Evolutionary conservation across 2,797 vertebrate species (phyloP), one percentile per base, ranked within the genome.

Genomic region (Takifugu ocellatus): DNA sequence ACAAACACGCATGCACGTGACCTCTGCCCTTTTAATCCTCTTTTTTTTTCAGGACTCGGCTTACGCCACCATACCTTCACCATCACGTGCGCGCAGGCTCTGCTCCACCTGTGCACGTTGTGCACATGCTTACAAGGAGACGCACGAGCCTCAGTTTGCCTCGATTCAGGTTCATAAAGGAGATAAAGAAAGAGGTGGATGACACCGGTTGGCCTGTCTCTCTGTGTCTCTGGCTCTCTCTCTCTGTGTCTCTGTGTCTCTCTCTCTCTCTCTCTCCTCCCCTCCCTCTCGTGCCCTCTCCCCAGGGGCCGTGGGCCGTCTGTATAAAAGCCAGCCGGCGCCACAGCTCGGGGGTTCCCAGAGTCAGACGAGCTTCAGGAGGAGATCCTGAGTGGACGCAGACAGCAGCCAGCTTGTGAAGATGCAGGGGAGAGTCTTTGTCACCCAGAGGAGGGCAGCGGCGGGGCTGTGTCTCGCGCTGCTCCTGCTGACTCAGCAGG

Each of bases 401-500:
- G 47, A 49, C 6, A 25, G 24, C 21, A 21, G 10, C 12, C 47
- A 49, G 47, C n/a, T 14, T 26, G 24, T 9, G n/a, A 74, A 75
- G 68, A 87, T 87, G 83, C 79, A 81, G 61, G 15, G 59, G 12
- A 66, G 11, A 36, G 21, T 16, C 10, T 42, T 66, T 21, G 61
- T 74, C 55, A 25, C 7, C 26, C 64, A 56, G 0, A 70, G 53
- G 49, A 74, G 15, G 48, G 64, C 57, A 3, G 56, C 58, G 1
- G 60, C 36, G 0, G 59, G 49, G 0, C 51, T 84, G 43, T 57
- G 68, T 50, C 14, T 84, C 1, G 54, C 78, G 54, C 63, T 86
- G 29, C 39, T 86, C 0, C 2, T 82, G 47, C 21, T 80, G 49
- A 6, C 46, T 63, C 78, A 82, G 54, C 80, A 85, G 87, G 86